Conservation (phyloP, 1,140 invertebrate genomes). For the Drosophila teissieri region DNA sequence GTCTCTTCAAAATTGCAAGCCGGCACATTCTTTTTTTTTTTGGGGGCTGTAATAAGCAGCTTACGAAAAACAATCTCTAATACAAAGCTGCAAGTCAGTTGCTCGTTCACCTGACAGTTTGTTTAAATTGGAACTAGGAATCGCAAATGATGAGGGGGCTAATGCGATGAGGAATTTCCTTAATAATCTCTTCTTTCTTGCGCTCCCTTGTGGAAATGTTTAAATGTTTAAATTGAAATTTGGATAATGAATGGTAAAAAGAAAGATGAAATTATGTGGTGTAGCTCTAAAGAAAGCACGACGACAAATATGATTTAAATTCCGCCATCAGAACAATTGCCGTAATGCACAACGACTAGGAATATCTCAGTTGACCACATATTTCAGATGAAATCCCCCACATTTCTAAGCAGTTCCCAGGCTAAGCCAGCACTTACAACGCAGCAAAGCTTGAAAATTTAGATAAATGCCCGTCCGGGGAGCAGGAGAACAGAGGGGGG, state of each 20-base stretch:
- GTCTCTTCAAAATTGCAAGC: slow-evolving; percentile 31
- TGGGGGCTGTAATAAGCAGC: slow-evolving; percentile 59
- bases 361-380: slow-evolving; percentile 15
- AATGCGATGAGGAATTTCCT: slow-evolving; percentile 31
- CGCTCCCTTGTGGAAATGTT: slow-evolving; percentile 21
- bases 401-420: slow-evolving; percentile 10
- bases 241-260: too few relatives aligned
- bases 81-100: slow-evolving; percentile 12
- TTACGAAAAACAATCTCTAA: slow-evolving; percentile 54
- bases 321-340: not conserved
- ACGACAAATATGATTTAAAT: not conserved
- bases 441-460: slow-evolving; percentile 37
- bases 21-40: slow-evolving; percentile 17
- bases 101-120: slow-evolving; percentile 25
- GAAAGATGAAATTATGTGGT: too few relatives aligned
- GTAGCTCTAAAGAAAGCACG: not conserved
- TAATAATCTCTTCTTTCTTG: slow-evolving; percentile 41
- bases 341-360: not conserved
- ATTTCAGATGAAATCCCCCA: slow-evolving; percentile 12
- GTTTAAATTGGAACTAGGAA: slow-evolving; percentile 22
- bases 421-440: slow-evolving; percentile 37
- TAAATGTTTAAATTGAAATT: too few relatives aligned
- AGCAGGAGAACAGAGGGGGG: not conserved
- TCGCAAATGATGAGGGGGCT: slow-evolving; percentile 6
- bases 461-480: slow-evolving; percentile 11